Base-by-base conservation (phyloP, 1,140 invertebrate genomes). In the Magallana angulata region DNA sequence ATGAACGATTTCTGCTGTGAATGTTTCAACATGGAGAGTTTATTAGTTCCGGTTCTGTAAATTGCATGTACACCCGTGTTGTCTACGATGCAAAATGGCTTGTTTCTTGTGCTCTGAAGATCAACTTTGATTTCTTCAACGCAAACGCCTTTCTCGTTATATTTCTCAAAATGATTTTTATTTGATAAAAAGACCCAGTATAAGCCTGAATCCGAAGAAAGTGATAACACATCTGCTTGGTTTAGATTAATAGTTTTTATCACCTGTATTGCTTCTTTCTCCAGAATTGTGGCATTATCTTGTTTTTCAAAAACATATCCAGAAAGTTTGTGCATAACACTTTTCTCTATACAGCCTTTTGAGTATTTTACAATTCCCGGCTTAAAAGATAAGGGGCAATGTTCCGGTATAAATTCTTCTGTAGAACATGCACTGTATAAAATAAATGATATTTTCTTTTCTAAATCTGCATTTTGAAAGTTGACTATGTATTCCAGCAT, bases 361-460 rank as follows among this genome's bases (percentile, higher is more conserved):
- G 30, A 18, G 30, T 71, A 71, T 71, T 71, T 71, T n/a, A 71
- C 6, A n/a, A 71, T 71, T 9, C 64, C 64, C 18, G 64, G 64
- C 18, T 9, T 24, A n/a, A 24, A 24, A 24, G 24, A 71, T 9
- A 9, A 6, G 4, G 64, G 64, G 30, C 64, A 71, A 48, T 6
- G 24, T 24, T 9, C 30, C n/a, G 14, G 64, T 24, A 71, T 71
- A 9, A 24, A 24, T 24, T n/a, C 64, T 24, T 24, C n/a, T 9
- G 30, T 16, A 9, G n/a, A 9, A 18, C 64, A 71, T 24, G 18
- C 30, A 24, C n/a, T 18, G 30, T 71, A 71, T 24, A 71, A 71
- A 7, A 71, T 71, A 18, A 71, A 71, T 9, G n/a, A 24, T 9
- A n/a, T 71, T 24, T 6, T 71, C n/a, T 71, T 71, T 24, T 71